Conservation (phyloP, 35 echinoderm and acorn worm genomes). For the Holothuria glaberrima region DNA sequence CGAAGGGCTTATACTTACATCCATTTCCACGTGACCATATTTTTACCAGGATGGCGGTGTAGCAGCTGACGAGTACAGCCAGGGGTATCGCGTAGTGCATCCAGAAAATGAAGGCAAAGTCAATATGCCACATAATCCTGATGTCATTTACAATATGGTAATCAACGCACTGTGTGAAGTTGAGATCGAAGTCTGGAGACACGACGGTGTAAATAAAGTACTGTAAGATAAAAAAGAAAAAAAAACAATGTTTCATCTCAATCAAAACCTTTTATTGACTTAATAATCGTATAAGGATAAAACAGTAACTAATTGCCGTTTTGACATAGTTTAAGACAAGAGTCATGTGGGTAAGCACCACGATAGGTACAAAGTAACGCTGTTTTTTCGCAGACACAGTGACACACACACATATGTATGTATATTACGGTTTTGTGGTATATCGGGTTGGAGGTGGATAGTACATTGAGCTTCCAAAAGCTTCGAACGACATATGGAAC, state of each 20-base stretch:
- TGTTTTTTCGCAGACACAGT: no score
- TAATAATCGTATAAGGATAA: no score
- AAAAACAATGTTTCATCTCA: neutral
- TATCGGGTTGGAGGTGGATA: no score
- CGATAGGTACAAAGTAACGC: no score
- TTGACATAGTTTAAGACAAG: no score
- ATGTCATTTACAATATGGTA: neutral
- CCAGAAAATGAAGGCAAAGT: constrained; percentile 27
- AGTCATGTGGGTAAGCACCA: no score
- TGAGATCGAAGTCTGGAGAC: neutral
- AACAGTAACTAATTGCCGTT: no score
- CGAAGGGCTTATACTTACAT: constrained; percentile 3
- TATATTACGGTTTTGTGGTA: no score
- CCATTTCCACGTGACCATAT: constrained; percentile 22
- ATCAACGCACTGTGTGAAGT: constrained; percentile 38
- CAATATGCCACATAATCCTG: constrained; percentile 9
- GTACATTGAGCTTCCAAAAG: no score
- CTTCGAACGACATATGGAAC: no score
- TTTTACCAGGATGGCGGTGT: constrained; percentile 12
- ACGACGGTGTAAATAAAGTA: constrained; percentile 16
- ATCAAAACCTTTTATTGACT: no score
- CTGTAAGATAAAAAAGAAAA: constrained; percentile 7
- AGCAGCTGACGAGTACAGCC: constrained; percentile 3
- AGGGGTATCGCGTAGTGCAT: constrained; percentile 39
- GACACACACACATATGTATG: no score